Conservation (phyloP, 2,113 vertebrate genomes). For the Larimichthys polyactis region DNA sequence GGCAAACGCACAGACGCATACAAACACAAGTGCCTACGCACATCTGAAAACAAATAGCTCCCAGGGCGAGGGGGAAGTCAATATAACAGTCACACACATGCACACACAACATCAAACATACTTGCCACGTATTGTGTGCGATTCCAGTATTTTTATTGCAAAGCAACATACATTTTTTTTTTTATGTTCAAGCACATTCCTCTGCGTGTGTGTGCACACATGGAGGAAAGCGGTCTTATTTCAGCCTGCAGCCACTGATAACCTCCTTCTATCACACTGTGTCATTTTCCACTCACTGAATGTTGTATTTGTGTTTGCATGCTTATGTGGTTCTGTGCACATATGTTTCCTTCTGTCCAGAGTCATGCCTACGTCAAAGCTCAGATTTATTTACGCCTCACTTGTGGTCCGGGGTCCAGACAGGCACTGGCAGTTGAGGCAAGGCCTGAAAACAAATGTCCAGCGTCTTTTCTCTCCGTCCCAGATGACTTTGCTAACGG, state of each 20-base stretch:
- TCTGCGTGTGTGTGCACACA: background rate
- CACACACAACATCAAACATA: conserved; percentile 38
- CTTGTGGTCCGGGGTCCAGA: conserved; percentile 57
- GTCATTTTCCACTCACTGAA: conserved; percentile 51
- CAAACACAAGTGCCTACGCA: conserved; percentile 57
- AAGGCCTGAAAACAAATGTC: conserved; percentile 63
- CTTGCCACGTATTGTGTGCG: conserved; percentile 20
- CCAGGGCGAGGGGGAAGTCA: conserved; percentile 37
- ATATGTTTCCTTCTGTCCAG: conserved; percentile 40
- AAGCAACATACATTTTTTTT: background rate
- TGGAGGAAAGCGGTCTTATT: conserved; percentile 13
- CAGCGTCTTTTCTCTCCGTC: conserved; percentile 45
- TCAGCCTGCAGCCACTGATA: conserved; percentile 50
- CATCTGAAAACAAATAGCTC: conserved; percentile 70
- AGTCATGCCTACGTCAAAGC: conserved; percentile 48
- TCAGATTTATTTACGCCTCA: conserved; percentile 56
- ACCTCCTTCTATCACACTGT: conserved; percentile 70
- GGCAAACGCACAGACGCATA: conserved; percentile 50
- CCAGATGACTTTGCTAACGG: conserved; percentile 67
- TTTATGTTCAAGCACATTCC: background rate
- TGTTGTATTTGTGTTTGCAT: conserved; percentile 30
- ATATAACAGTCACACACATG: conserved; percentile 36
- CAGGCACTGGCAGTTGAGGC: conserved; percentile 49
- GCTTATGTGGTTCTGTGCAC: conserved; percentile 22
- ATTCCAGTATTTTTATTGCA: conserved; percentile 40